A percentile compares a stretch with the other conserved stretches of the same genome.
Conservation (phyloP, 2,113 vertebrate genomes). For the Psittacara wagleri region DNA sequence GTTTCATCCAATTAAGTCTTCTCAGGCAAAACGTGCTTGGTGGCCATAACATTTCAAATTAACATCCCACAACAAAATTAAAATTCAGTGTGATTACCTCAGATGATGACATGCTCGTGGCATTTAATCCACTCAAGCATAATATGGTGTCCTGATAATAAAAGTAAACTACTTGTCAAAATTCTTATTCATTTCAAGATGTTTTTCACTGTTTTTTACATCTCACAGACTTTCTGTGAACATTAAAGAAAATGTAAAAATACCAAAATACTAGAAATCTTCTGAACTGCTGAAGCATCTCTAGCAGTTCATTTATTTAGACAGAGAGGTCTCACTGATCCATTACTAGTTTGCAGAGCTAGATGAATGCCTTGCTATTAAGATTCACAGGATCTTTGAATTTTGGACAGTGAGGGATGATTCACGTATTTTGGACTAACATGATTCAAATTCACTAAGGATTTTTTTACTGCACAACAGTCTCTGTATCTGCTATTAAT, state of each 20-base stretch:
- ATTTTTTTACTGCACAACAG: background rate
- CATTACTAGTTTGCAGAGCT: background rate
- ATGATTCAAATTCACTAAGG: background rate
- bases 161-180: constrained; percentile 14
- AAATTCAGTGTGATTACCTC: constrained; percentile 62
- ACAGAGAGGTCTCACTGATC: background rate
- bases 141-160: background rate
- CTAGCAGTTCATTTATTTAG: background rate
- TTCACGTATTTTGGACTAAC: background rate
- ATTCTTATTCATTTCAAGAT: background rate
- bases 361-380: background rate
- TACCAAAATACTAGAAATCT: background rate
- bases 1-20: constrained; percentile 38
- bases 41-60: constrained; percentile 55
- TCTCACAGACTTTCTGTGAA: background rate
- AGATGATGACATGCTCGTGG: constrained; percentile 29
- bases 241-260: background rate
- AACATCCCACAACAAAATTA: constrained; percentile 44
- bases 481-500: background rate
- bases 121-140: constrained; percentile 1
- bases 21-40: constrained; percentile 57
- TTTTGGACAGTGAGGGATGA: background rate
- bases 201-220: background rate
- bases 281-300: background rate
- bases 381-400: background rate